phyloP scores from a whole-genome alignment of 2,888 invertebrate species.

The Escarpia spicata region DNA sequence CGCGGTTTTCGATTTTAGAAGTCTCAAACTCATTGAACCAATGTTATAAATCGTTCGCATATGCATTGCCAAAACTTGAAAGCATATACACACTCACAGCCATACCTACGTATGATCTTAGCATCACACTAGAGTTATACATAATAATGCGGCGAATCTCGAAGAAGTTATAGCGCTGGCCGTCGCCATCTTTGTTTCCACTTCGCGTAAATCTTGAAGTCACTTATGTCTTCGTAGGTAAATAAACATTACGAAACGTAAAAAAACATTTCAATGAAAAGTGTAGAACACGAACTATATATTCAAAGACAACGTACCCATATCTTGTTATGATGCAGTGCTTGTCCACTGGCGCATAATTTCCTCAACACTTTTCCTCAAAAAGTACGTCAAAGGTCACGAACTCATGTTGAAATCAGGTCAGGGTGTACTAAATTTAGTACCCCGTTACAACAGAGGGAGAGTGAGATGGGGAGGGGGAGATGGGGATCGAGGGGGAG shows the following conservation, averaged over 20 bases:
- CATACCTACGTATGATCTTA: background rate
- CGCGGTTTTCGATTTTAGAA: background rate
- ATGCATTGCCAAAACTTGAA: background rate
- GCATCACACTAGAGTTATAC: background rate
- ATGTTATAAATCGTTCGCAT: background rate
- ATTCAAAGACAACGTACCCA: background rate
- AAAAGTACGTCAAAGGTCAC: slow-evolving; percentile 16
- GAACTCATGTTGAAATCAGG: slow-evolving; percentile 11
- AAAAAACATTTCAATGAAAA: slow-evolving; percentile 7
- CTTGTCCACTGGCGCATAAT: background rate
- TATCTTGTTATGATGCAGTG: background rate
- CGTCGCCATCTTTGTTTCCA: slow-evolving; percentile 9
- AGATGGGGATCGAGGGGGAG: too few relatives aligned
- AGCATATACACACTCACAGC: background rate
- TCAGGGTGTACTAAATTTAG: background rate
- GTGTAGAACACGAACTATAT: background rate
- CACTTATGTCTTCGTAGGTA: slow-evolving; percentile 3
- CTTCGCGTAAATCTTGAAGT: slow-evolving; percentile 3
- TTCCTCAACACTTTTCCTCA: background rate
- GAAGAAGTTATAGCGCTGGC: background rate
- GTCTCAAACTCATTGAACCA: background rate
- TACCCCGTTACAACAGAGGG: background rate
- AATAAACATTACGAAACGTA: background rate
- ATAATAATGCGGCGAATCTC: background rate
- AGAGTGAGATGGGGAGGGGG: background rate